These are phyloP conservation scores for Theristus sp. DNA, from an alignment of 2,888 invertebrate species.

Conservation along the genomic window DNA sequence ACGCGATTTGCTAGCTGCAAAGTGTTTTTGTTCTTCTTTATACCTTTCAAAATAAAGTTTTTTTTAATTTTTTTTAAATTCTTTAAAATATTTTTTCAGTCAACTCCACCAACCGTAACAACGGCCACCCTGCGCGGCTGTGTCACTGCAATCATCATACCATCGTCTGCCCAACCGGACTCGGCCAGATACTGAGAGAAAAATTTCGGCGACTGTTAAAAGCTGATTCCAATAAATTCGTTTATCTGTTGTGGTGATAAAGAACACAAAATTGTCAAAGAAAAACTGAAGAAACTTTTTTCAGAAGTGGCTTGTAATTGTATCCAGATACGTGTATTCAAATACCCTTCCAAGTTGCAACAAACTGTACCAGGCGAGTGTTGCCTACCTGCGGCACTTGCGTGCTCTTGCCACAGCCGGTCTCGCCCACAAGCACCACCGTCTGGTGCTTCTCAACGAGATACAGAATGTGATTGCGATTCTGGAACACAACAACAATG, in stretches of 20 bases:
- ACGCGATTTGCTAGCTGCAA: conserved; percentile 56
- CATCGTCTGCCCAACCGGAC: conserved; percentile 57
- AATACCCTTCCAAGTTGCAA: background rate
- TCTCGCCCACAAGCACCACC: conserved; percentile 64
- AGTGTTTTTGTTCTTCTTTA: no score
- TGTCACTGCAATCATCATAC: conserved; percentile 60
- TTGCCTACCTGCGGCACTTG: conserved; percentile 67
- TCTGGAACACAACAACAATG: conserved; percentile 24
- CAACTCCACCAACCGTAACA: conserved; percentile 42
- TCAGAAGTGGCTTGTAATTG: no score
- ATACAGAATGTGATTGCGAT: conserved; percentile 67
- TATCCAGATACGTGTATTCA: no score
- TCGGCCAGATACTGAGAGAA: conserved; percentile 61
- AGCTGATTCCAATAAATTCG: no score
- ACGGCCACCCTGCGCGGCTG: conserved; percentile 80
- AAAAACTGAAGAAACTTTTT: no score
- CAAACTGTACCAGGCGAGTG: conserved; percentile 6
- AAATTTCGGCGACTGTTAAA: no score
- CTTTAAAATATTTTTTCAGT: conserved; percentile 1
- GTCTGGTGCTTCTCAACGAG: conserved; percentile 73
- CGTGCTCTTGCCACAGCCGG: conserved; percentile 87
- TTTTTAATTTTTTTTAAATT: no score
- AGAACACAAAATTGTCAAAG: background rate
- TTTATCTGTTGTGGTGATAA: no score
- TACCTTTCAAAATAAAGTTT: no score